Evolutionary conservation across 2,113 vertebrate species (phyloP).

Genomic region (Paratilapia polleni): DNA sequence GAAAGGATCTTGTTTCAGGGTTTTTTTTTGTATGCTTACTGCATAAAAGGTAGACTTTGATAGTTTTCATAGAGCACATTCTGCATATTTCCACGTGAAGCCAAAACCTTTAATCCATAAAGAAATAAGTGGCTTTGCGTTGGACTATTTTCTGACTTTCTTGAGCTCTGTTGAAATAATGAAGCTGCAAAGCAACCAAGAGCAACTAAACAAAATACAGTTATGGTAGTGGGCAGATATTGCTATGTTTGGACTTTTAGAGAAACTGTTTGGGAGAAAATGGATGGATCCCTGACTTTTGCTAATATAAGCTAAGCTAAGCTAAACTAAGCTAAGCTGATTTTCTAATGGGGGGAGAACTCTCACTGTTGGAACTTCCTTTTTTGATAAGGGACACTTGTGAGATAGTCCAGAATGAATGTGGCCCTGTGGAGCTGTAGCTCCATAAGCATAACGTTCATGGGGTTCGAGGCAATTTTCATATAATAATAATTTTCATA

Average conservation of each 20-base stretch:
- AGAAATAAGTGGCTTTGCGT: neutral
- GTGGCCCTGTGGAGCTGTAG: neutral
- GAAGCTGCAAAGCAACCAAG: neutral
- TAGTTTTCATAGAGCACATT: neutral
- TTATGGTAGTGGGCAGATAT: neutral
- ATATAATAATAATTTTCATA: neutral
- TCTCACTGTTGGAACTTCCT: neutral
- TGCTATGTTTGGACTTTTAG: neutral
- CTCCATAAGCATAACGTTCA: neutral
- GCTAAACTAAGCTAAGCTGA: neutral
- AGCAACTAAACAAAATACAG: neutral
- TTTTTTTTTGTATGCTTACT: neutral
- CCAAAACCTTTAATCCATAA: slow-evolving; percentile 3
- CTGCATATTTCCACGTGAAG: neutral
- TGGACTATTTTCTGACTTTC: neutral
- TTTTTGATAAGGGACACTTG: neutral
- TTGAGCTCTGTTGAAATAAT: neutral
- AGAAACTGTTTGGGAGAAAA: neutral
- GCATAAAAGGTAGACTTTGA: neutral
- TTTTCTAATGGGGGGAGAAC: neutral
- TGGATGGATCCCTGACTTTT: neutral
- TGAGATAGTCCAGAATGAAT: neutral
- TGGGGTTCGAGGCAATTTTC: neutral
- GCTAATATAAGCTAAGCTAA: neutral
- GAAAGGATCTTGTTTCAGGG: no score